These are phyloP conservation scores for Lithosia quadra DNA, from an alignment of 2,888 invertebrate genomes.

Conservation along the genomic window DNA sequence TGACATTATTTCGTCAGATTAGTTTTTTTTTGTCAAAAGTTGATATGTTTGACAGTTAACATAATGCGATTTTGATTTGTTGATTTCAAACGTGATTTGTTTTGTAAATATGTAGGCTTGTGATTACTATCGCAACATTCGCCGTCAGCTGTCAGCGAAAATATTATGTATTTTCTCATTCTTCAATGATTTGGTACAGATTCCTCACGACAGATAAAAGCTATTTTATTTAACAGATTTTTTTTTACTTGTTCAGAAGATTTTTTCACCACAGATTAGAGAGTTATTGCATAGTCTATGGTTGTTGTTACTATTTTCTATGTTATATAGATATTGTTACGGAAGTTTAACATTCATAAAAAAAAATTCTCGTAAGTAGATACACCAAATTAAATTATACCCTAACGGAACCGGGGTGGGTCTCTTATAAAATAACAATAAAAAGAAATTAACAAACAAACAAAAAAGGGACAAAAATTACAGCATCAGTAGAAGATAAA, in stretches of 20 bases:
- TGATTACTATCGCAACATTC: conserved; percentile 12
- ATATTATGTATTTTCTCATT: conserved; percentile 21
- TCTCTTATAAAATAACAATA: background rate
- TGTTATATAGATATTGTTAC: too few species aligned
- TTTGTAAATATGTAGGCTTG: conserved; percentile 15
- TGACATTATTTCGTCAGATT: background rate
- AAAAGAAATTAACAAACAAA: background rate
- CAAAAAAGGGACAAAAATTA: background rate
- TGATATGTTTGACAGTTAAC: conserved; percentile 16
- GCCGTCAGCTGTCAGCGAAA: conserved; percentile 13
- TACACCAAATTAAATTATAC: too few species aligned
- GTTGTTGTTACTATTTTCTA: too few species aligned
- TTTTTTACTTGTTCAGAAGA: background rate
- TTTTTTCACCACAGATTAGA: background rate
- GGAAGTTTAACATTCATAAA: too few species aligned
- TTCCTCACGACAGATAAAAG: background rate
- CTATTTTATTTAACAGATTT: background rate
- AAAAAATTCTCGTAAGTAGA: too few species aligned
- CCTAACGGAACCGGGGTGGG: background rate
- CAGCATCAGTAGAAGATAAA: background rate
- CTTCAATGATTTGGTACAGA: conserved; percentile 9
- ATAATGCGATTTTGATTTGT: conserved; percentile 29
- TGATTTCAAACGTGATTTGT: conserved; percentile 30
- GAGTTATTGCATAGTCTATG: too few species aligned
- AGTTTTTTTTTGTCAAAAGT: conserved; percentile 4